Conservation (phyloP, 1,140 invertebrate species). For the Macrotrachela quadricornifera region DNA sequence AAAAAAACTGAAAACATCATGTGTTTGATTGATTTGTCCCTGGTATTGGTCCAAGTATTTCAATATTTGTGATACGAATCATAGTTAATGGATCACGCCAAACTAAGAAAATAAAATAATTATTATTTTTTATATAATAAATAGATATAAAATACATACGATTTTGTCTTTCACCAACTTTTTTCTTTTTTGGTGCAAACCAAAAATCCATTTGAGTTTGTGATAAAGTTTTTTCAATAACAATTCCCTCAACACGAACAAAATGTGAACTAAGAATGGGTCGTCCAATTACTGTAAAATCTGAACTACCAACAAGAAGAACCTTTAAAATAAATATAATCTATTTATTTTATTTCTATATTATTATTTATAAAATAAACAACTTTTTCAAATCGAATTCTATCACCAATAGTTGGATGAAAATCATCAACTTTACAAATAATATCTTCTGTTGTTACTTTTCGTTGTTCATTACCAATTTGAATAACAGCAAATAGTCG, state of each 20-base stretch:
- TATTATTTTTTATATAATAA: too few relatives aligned
- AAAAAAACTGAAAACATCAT: too few relatives aligned
- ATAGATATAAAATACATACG: too few relatives aligned
- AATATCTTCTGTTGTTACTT: slow-evolving; percentile 63
- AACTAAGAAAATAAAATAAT: too few relatives aligned
- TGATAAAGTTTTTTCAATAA: slow-evolving; percentile 9
- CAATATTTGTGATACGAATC: too few relatives aligned
- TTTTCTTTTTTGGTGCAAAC: too few relatives aligned
- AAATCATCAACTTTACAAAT: slow-evolving; percentile 59
- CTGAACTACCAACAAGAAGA: slow-evolving; percentile 52
- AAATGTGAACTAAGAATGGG: slow-evolving; percentile 29
- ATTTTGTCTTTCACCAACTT: too few relatives aligned
- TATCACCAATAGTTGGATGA: slow-evolving; percentile 57
- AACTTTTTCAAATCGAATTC: slow-evolving; percentile 64
- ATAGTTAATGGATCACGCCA: too few relatives aligned
- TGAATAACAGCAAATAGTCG: slow-evolving; percentile 66
- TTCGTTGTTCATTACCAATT: slow-evolving; percentile 57
- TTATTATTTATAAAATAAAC: background rate
- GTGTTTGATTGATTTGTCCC: too few relatives aligned
- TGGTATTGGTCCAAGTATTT: too few relatives aligned
- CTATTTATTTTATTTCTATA: too few relatives aligned
- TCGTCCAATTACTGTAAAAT: slow-evolving; percentile 61
- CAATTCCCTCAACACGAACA: slow-evolving; percentile 1
- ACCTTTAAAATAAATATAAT: slow-evolving; percentile 27
- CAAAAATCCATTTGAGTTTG: too few relatives aligned